A percentile compares a stretch with the other conserved stretches of the same genome.
These are phyloP conservation scores for Brenthis daphne DNA, from an alignment of 2,888 invertebrate species.

Conservation along the genomic window DNA sequence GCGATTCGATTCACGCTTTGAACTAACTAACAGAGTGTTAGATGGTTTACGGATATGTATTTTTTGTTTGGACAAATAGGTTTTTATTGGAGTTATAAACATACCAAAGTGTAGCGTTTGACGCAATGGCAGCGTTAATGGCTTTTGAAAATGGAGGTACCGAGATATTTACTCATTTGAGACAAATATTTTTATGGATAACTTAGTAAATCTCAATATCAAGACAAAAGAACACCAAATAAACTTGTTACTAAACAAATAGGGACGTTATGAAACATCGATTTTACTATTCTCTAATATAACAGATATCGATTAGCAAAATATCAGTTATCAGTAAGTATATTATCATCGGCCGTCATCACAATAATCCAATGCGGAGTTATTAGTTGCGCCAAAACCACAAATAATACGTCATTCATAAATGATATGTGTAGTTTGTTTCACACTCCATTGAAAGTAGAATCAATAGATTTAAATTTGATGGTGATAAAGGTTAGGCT, in stretches of 20 bases:
- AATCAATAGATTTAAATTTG: conserved; percentile 1
- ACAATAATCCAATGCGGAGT: conserved; percentile 56
- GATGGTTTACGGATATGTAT: conserved; percentile 23
- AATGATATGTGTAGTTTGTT: conserved; percentile 37
- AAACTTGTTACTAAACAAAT: not conserved
- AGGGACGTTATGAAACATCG: not conserved
- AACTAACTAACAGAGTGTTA: conserved; percentile 32
- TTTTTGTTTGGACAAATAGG: conserved; percentile 22
- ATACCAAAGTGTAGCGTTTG: not conserved
- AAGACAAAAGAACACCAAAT: not conserved
- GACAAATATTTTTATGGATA: too few species aligned
- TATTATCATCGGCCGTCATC: conserved; percentile 51
- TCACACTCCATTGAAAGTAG: conserved; percentile 22
- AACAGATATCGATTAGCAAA: conserved; percentile 16
- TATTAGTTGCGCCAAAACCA: conserved; percentile 41
- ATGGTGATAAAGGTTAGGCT: not conserved
- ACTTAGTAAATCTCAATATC: too few species aligned
- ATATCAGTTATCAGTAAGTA: conserved; percentile 28
- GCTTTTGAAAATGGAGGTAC: not conserved
- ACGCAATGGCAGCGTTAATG: not conserved
- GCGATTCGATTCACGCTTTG: conserved; percentile 37
- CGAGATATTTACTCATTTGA: too few species aligned
- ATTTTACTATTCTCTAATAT: conserved; percentile 16
- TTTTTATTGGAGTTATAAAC: conserved; percentile 20
- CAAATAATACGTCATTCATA: conserved; percentile 55